These are phyloP conservation scores for Sialis lutaria DNA, from an alignment of 2,888 invertebrate species.

Conservation along the genomic window DNA sequence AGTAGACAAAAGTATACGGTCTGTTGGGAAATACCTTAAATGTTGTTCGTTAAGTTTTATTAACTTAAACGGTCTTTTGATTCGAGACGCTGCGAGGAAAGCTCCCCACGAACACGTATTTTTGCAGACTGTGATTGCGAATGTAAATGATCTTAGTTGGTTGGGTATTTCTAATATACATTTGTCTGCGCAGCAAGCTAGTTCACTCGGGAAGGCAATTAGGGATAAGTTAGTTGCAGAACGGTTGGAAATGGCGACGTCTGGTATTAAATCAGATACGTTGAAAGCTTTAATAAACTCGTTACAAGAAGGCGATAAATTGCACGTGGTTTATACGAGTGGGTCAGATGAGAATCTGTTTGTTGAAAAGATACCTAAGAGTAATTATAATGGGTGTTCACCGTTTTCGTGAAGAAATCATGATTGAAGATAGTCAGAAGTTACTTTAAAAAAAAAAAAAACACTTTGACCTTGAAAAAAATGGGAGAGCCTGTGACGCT, in stretches of 20 bases:
- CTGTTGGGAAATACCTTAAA: slow-evolving; percentile 21
- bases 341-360: slow-evolving; percentile 1
- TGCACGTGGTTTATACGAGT: not conserved
- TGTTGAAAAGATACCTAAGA: not conserved
- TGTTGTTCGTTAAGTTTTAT: slow-evolving; percentile 23
- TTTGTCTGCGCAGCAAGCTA: not conserved
- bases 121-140: not conserved
- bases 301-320: not conserved
- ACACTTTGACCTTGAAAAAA: too few relatives aligned
- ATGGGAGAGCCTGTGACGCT: too few relatives aligned
- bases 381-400: not conserved
- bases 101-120: not conserved
- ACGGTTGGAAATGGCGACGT: not conserved
- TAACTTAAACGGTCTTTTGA: slow-evolving; percentile 9
- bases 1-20: slow-evolving; percentile 22
- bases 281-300: not conserved
- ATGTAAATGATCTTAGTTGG: not conserved
- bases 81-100: slow-evolving; percentile 1
- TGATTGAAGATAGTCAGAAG: too few relatives aligned
- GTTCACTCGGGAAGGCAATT: not conserved
- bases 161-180: not conserved
- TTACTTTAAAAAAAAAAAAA: too few relatives aligned
- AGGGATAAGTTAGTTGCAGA: not conserved
- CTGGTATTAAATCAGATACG: not conserved
- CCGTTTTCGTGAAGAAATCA: not conserved